phyloP scores from a whole-genome alignment of 2,888 invertebrate genomes.

The Drosophila setosimentum region DNA sequence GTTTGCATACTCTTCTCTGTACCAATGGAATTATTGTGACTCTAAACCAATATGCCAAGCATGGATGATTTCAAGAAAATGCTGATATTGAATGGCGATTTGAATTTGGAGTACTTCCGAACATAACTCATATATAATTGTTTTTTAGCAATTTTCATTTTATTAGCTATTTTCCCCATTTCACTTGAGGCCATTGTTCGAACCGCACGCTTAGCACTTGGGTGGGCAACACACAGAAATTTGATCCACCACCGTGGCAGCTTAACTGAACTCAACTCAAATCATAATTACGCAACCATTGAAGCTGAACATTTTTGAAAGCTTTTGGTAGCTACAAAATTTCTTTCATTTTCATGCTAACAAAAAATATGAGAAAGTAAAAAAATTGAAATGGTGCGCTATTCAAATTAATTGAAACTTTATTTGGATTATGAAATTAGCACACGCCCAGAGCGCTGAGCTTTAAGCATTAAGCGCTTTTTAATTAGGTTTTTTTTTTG shows the following conservation, averaged over 20 bases:
- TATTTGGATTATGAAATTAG: slow-evolving; percentile 81
- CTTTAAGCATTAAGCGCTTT: slow-evolving; percentile 70
- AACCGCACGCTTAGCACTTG: slow-evolving; percentile 17
- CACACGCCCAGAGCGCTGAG: slow-evolving; percentile 64
- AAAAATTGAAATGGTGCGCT: slow-evolving; percentile 49
- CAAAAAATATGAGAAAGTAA: slow-evolving; percentile 11
- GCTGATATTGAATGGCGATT: neutral
- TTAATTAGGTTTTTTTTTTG: slow-evolving; percentile 69
- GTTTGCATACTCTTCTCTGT: neutral
- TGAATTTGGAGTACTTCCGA: neutral
- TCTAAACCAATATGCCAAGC: neutral
- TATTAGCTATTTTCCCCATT: slow-evolving; percentile 9
- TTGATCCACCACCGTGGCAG: slow-evolving; percentile 4
- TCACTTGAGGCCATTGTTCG: slow-evolving; percentile 26
- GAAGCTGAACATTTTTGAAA: slow-evolving; percentile 53
- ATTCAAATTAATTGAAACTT: slow-evolving; percentile 78
- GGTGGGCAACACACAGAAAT: neutral
- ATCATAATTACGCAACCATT: slow-evolving; percentile 60
- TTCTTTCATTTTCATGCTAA: slow-evolving; percentile 39
- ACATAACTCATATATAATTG: neutral
- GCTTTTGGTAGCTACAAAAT: slow-evolving; percentile 46
- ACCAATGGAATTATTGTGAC: neutral
- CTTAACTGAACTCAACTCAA: slow-evolving; percentile 27
- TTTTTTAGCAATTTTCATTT: slow-evolving; percentile 5
- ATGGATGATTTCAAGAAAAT: neutral